Base-by-base conservation (phyloP, 1,140 invertebrate genomes). In the Mesaphorura yosii region DNA sequence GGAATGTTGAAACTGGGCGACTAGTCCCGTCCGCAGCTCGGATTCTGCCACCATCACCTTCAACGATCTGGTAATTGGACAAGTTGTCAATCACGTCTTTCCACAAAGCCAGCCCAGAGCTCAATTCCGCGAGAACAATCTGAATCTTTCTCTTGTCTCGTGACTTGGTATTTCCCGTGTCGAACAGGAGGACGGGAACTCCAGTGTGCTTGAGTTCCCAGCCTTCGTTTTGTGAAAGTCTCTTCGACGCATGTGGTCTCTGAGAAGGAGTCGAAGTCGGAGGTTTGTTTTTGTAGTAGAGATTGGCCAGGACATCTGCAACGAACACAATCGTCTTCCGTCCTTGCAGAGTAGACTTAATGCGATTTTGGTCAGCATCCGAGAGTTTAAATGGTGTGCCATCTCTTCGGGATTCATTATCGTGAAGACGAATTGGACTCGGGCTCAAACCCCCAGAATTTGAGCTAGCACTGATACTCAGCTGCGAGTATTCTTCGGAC, bases 81-180 rank as follows among this genome's bases (percentile, higher is more conserved):
- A 77, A 64, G 62, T 77, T 75, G 58, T 78, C 85, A 57, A 90
- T 83, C n/a, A 78, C 78, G 67, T 90, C 86, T 48, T 75, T 75
- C 86, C 86, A 90, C n/a, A 90, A 68, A 25, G 81, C 79, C 66
- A 90, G 88, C 41, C 84, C 85, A 2, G 85, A 85, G 2, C 86
- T 86, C 42, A 83, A 75, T 69, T 90, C 87, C 1, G 86, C 85
- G 17, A 90, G 65, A 2, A 86, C 73, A 22, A 90, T 77, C 53
- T 83, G 80, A 4, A 90, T 80, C 25, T 78, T 76, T 23, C 84
- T 71, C 62, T 83, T 79, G 40, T 78, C 73, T 39, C 85, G 68
- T 6, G 84, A 80, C 49, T 77, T 69, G 1, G 82, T 80, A 57
- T 81, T 79, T 1, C 84, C 86, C 6, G 77, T 76, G 69, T 90